Evolutionary conservation across 2,797 vertebrate species (phyloP).

Genomic region (Huso huso): DNA sequence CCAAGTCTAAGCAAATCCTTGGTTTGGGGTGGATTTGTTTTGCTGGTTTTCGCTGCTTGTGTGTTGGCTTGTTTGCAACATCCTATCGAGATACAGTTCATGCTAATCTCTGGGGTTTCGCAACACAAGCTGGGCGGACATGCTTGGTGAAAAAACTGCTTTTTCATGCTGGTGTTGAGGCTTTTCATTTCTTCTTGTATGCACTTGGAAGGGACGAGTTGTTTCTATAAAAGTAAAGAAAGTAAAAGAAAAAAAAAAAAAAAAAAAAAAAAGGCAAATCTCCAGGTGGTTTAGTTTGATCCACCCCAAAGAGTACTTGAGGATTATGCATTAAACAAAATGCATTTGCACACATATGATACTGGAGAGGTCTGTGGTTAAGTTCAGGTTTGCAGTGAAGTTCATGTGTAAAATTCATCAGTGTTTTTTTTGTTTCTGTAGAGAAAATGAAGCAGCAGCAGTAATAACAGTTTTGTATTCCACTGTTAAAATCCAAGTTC

Average conservation of each 20-base stretch:
- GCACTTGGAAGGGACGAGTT: constrained; percentile 14
- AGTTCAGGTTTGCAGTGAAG: constrained; percentile 8
- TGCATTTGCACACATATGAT: constrained; percentile 16
- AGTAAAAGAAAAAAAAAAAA: constrained; percentile 31
- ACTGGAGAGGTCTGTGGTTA: constrained; percentile 26
- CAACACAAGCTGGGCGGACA: constrained; percentile 36
- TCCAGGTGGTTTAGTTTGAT: too few species aligned
- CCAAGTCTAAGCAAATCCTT: too few species aligned
- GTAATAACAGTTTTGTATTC: constrained; percentile 10
- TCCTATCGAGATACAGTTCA: constrained; percentile 15
- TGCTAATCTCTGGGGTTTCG: constrained; percentile 41
- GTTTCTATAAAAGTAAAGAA: constrained; percentile 42
- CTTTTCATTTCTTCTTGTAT: constrained; percentile 28
- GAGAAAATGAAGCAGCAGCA: not conserved
- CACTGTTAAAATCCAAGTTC: not conserved
- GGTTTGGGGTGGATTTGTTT: not conserved
- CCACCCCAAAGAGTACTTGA: too few species aligned
- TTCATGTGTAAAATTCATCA: constrained; percentile 6
- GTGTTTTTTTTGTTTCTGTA: not conserved
- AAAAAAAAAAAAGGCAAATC: too few species aligned
- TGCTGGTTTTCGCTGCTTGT: not conserved
- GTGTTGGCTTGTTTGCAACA: not conserved
- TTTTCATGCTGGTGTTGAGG: constrained; percentile 70
- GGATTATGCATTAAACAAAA: not conserved
- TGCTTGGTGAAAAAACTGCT: constrained; percentile 29